phyloP scores from a whole-genome alignment of 2,113 vertebrate genomes.

The Psilopsiagon aurifrons region DNA sequence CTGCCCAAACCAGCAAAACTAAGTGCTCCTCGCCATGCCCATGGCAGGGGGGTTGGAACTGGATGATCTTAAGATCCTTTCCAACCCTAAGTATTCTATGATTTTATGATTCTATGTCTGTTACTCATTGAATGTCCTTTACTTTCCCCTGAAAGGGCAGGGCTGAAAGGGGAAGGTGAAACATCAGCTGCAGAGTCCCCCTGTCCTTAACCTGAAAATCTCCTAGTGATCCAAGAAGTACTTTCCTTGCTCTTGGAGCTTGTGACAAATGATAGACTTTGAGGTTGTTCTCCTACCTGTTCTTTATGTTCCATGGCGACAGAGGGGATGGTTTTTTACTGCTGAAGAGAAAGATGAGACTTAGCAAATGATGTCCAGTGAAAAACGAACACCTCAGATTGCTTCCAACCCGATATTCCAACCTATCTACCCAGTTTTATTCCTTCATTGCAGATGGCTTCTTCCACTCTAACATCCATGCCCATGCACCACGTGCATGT shows the following conservation, averaged over 20 bases:
- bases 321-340: neutral
- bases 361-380: neutral
- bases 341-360: neutral
- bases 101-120: too few relatives aligned
- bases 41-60: too few relatives aligned
- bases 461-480: neutral
- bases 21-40: neutral
- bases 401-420: neutral
- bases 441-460: neutral
- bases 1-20: neutral
- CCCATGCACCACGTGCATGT: neutral
- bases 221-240: neutral
- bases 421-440: neutral
- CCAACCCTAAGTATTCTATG: too few relatives aligned
- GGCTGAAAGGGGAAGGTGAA: neutral
- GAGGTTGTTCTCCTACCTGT: neutral
- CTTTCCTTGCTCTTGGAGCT: neutral
- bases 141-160: neutral
- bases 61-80: too few relatives aligned
- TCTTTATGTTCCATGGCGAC: neutral
- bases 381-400: neutral
- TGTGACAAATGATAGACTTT: neutral
- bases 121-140: accelerated
- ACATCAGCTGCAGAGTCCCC: neutral
- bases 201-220: neutral